Conservation (phyloP, 2,113 vertebrate species). For the Oreochromis niloticus region DNA sequence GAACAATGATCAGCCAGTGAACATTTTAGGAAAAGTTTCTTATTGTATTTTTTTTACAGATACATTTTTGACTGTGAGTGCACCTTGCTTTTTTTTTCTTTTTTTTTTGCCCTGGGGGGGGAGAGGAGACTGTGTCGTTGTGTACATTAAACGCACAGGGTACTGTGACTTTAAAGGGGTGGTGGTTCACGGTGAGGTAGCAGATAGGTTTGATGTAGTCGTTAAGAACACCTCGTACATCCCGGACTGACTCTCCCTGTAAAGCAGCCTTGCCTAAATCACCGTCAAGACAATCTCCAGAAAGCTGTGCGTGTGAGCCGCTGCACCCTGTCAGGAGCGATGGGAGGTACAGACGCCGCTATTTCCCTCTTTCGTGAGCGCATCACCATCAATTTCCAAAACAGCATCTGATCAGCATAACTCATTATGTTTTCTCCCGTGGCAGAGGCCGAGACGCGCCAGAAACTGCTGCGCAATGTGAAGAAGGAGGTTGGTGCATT, state of each 20-base stretch:
- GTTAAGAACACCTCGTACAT: conserved; percentile 19
- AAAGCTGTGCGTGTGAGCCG: background rate
- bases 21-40: background rate
- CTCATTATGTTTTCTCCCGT: conserved; percentile 54
- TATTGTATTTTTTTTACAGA: background rate
- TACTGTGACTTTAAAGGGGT: conserved; percentile 72
- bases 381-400: background rate
- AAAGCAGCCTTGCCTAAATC: background rate
- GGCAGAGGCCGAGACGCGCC: conserved; percentile 86
- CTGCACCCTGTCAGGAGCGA: conserved; percentile 22
- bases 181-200: conserved; percentile 53
- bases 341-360: conserved; percentile 63
- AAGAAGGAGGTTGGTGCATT: conserved; percentile 86
- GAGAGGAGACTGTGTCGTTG: background rate
- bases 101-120: no score
- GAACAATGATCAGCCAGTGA: background rate
- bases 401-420: conserved; percentile 7
- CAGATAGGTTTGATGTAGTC: conserved; percentile 54
- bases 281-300: background rate
- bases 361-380: background rate
- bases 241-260: background rate
- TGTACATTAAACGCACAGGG: background rate
- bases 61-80: background rate
- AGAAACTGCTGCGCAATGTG: conserved; percentile 87
- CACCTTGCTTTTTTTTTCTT: background rate